Evolutionary conservation across 2,797 vertebrate genomes (phyloP), one percentile per base, ranked within the genome.

Genomic region (Pelobates cultripes): DNA sequence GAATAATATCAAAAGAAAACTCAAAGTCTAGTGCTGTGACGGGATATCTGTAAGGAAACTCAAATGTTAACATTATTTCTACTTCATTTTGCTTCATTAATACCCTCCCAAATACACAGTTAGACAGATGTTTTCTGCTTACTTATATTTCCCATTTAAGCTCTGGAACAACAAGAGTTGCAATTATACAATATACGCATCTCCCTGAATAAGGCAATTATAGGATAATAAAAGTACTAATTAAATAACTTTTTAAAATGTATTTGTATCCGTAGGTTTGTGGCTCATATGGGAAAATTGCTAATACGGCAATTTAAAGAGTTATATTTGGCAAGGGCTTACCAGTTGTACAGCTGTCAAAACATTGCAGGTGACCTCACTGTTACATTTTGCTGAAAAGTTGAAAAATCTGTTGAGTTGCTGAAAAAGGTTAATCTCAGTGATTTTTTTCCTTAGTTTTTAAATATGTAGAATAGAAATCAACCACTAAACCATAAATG

Each of bases 291-390:
- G 7, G 10, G 42, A 79, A 79, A 64, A 14, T 66, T 84, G 82
- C 77, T 43, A 69, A 83, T 70, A 74, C 17, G 9, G 70, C 76
- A 83, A 6, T 78, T 78, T 84, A 84, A 66, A 75, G 41, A 57
- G 70, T 70, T 84, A 64, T 69, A 40, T 60, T 84, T 84, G 77
- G 77, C 82, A 71, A 43, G 47, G 41, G 17, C 3, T 40, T 66
- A 3, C 12, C 71, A 67, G 72, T 71, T 79, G 53, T 74, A 66
- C 77, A 84, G 82, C 82, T 84, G 77, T 84, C 40, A 8, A 84
- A 84, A 84, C 77, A 84, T 57, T 77, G 55, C 77, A 43, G 44
- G 12, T 72, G 70, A 77, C 69, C 80, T 82, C 69, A 61, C 67
- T 71, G 67, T 75, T 79, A 75, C 79, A 76, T 55, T 43, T n/a